These are phyloP conservation scores for Drosophila mimetica DNA, from an alignment of 2,888 invertebrate species.

Conservation along the genomic window DNA sequence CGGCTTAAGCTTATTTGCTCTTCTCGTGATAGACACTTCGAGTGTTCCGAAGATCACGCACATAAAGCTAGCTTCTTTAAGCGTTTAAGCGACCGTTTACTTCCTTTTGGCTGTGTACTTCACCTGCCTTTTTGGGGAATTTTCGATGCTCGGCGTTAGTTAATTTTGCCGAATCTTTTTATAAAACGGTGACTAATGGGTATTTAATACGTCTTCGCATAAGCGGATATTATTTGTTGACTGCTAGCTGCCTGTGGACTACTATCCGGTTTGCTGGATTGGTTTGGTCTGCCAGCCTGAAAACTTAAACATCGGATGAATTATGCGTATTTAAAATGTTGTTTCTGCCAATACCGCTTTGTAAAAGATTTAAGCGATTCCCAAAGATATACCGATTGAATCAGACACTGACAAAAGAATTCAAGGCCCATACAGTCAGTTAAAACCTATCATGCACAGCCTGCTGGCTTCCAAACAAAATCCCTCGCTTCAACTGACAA, in stretches of 20 bases:
- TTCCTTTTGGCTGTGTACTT: slow-evolving; percentile 34
- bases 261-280: slow-evolving; percentile 71
- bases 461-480: slow-evolving; percentile 2
- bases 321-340: slow-evolving; percentile 42
- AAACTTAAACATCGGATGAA: slow-evolving; percentile 30
- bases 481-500: neutral
- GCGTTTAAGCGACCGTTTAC: slow-evolving; percentile 21
- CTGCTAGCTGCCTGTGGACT: slow-evolving; percentile 25
- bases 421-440: slow-evolving; percentile 32
- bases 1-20: slow-evolving; percentile 8
- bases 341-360: slow-evolving; percentile 22
- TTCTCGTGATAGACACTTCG: slow-evolving; percentile 32
- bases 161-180: slow-evolving; percentile 48
- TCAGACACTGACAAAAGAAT: slow-evolving; percentile 11
- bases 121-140: slow-evolving; percentile 19
- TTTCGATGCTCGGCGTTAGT: slow-evolving; percentile 24
- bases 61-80: neutral
- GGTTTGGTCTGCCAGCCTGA: slow-evolving; percentile 25
- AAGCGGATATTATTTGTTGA: slow-evolving; percentile 70
- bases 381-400: slow-evolving; percentile 29
- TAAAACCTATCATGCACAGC: neutral
- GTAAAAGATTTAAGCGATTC: slow-evolving; percentile 10
- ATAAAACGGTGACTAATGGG: slow-evolving; percentile 68
- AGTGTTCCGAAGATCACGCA: slow-evolving; percentile 20
- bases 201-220: slow-evolving; percentile 38